Evolutionary conservation across 2,888 invertebrate species (phyloP).

Genomic region (Drosophila greeni): DNA sequence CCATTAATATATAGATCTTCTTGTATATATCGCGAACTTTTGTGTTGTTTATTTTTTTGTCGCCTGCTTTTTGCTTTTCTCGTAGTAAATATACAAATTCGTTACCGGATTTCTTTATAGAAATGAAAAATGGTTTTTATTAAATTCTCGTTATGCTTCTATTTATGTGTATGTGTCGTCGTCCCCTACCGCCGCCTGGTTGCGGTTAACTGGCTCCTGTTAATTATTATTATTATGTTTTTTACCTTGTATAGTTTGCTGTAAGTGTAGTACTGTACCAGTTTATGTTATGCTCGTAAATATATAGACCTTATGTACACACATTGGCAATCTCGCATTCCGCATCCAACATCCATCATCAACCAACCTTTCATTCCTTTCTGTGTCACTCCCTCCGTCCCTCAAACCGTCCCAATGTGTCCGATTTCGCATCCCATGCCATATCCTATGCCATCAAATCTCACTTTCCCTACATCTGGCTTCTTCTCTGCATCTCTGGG

Average conservation of each 20-base stretch:
- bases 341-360: conserved; percentile 32
- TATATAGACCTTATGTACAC: conserved; percentile 59
- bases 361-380: background rate
- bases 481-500: conserved; percentile 18
- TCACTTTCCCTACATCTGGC: conserved; percentile 8
- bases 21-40: conserved; percentile 38
- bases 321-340: conserved; percentile 51
- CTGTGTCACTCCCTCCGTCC: background rate
- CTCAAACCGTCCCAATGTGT: conserved; percentile 47
- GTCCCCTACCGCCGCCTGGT: conserved; percentile 7
- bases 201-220: conserved; percentile 28
- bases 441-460: conserved; percentile 14
- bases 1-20: conserved; percentile 27
- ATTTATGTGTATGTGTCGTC: conserved; percentile 64
- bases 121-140: conserved; percentile 68
- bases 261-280: conserved; percentile 71
- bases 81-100: conserved; percentile 71
- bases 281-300: conserved; percentile 49
- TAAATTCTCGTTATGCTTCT: conserved; percentile 67
- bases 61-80: conserved; percentile 37
- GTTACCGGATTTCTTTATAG: conserved; percentile 72
- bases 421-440: conserved; percentile 25
- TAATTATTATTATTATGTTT: conserved; percentile 42
- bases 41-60: conserved; percentile 14
- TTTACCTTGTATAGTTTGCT: conserved; percentile 72